Evolutionary conservation across 2,113 vertebrate genomes (phyloP).

Genomic region (Phalacrocorax pelagicus): DNA sequence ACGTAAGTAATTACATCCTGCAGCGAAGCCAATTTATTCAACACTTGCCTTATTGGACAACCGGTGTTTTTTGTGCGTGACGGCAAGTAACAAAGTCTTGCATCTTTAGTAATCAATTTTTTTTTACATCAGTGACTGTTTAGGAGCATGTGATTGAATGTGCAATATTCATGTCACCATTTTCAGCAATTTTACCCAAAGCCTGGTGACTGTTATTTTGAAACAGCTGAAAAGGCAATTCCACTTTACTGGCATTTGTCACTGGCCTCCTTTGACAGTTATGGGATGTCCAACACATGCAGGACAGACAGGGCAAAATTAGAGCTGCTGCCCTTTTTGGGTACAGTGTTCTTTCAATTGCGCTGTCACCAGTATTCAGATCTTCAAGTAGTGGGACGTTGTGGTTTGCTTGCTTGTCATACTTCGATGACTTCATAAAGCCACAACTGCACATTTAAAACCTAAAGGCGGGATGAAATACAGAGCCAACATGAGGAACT

Average conservation of each 20-base stretch:
- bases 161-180: background rate
- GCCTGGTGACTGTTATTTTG: background rate
- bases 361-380: background rate
- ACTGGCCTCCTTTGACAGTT: background rate
- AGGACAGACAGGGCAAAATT: background rate
- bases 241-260: background rate
- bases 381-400: background rate
- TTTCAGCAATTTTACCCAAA: background rate
- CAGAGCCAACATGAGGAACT: background rate
- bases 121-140: background rate
- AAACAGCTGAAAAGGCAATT: background rate
- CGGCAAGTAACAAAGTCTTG: background rate
- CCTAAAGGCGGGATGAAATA: background rate
- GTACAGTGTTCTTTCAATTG: background rate
- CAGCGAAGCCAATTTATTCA: background rate
- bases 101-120: background rate
- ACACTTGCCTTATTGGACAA: background rate
- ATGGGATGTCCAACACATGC: background rate
- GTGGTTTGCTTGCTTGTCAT: background rate
- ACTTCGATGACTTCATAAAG: background rate
- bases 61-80: fast-evolving
- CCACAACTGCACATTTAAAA: background rate
- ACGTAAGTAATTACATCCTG: background rate
- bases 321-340: background rate
- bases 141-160: background rate